Conservation (phyloP, 2,797 vertebrate species). For the Molossus molossus region DNA sequence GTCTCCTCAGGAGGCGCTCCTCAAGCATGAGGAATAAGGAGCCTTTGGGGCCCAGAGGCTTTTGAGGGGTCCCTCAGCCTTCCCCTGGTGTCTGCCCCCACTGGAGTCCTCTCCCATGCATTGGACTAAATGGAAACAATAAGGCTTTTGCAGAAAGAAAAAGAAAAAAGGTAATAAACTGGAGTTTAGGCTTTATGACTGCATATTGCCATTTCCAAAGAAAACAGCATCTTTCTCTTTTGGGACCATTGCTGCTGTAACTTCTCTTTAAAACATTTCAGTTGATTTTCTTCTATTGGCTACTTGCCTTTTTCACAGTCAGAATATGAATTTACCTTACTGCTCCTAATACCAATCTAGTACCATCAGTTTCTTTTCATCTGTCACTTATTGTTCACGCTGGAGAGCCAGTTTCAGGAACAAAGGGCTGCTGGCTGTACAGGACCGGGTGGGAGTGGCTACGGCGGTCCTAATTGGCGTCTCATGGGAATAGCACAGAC, state of each 20-base stretch:
- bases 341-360: background rate
- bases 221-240: background rate
- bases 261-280: background rate
- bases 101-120: background rate
- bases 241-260: background rate
- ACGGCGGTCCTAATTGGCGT: background rate
- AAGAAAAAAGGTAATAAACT: background rate
- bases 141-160: background rate
- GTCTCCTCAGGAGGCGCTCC: background rate
- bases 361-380: background rate
- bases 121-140: background rate
- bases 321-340: background rate
- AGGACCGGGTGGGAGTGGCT: no score
- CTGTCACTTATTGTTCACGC: background rate
- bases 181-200: background rate
- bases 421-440: background rate
- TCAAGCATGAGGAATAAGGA: background rate
- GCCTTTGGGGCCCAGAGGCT: background rate
- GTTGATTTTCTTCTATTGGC: background rate
- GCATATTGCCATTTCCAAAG: background rate
- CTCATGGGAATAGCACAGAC: background rate
- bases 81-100: background rate
- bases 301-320: background rate
- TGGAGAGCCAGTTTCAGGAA: background rate
- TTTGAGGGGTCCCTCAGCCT: background rate